Conservation (phyloP, 2,113 vertebrate genomes). For the Athene noctua region DNA sequence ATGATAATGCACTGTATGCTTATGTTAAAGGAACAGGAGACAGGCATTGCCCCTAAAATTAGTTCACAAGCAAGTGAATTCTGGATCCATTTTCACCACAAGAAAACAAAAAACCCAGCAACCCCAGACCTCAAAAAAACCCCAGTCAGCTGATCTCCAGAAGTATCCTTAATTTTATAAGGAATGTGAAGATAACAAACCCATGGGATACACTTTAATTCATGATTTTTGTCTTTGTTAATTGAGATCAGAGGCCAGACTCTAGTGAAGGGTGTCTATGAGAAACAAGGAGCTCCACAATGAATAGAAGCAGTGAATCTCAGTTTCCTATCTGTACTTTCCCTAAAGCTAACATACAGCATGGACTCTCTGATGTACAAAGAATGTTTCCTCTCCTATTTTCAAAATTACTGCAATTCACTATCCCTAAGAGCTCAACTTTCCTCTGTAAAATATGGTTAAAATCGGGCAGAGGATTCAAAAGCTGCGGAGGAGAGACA, state of each 20-base stretch:
- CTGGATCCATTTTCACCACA: background rate
- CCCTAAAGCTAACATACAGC: background rate
- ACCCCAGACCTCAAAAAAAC: background rate
- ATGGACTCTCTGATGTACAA: background rate
- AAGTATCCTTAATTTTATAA: background rate
- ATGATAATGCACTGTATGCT: background rate
- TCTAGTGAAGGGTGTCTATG: background rate
- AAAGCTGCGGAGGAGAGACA: background rate
- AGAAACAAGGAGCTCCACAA: background rate
- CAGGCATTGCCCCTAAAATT: background rate
- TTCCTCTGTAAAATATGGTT: background rate
- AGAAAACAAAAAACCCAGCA: background rate
- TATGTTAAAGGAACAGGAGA: background rate
- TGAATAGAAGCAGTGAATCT: background rate
- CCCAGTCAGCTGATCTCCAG: background rate
- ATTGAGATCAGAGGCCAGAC: background rate
- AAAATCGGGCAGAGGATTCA: background rate
- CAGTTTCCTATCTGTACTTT: background rate
- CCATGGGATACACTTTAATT: background rate
- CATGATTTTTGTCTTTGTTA: background rate
- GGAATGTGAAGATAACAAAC: background rate
- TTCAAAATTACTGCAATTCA: background rate
- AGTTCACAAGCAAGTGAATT: background rate
- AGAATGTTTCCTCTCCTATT: background rate
- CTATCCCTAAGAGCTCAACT: background rate